These are phyloP conservation scores for Coturnix japonica DNA, from an alignment of 2,113 vertebrate species.

Conservation along the genomic window DNA sequence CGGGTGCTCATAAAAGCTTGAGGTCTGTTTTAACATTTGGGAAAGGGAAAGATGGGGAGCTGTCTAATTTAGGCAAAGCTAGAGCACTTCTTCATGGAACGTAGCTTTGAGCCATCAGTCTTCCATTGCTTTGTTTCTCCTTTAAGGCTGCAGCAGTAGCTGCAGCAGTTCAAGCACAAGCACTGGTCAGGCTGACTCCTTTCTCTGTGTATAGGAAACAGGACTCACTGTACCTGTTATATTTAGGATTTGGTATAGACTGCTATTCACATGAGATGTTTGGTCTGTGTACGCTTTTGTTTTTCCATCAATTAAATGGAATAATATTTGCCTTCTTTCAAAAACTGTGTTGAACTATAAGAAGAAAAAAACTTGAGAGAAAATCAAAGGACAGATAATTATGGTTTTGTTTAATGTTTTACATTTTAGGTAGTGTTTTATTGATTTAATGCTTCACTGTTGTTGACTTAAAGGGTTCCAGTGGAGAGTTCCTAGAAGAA, in stretches of 20 bases:
- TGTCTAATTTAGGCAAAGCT: background rate
- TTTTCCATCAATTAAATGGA: background rate
- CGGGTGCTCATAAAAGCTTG: background rate
- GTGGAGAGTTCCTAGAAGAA: background rate
- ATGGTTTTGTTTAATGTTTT: conserved; percentile 17
- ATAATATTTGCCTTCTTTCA: background rate
- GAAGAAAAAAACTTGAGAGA: background rate
- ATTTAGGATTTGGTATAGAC: background rate
- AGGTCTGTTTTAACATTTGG: background rate
- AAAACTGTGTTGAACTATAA: background rate
- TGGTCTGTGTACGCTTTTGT: background rate
- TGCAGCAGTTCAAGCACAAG: background rate
- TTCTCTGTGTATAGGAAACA: background rate
- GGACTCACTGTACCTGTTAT: accelerated
- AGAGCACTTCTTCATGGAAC: background rate
- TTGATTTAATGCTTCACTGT: background rate
- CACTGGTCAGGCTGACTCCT: background rate
- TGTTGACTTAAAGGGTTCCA: background rate
- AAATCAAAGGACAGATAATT: background rate
- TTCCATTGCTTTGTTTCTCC: background rate
- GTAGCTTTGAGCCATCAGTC: background rate
- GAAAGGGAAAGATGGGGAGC: background rate
- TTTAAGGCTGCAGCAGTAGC: background rate
- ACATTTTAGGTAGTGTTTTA: conserved; percentile 18
- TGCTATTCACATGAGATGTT: background rate